Base-by-base conservation (phyloP, 2,113 vertebrate genomes). In the Heliornis fulica region DNA sequence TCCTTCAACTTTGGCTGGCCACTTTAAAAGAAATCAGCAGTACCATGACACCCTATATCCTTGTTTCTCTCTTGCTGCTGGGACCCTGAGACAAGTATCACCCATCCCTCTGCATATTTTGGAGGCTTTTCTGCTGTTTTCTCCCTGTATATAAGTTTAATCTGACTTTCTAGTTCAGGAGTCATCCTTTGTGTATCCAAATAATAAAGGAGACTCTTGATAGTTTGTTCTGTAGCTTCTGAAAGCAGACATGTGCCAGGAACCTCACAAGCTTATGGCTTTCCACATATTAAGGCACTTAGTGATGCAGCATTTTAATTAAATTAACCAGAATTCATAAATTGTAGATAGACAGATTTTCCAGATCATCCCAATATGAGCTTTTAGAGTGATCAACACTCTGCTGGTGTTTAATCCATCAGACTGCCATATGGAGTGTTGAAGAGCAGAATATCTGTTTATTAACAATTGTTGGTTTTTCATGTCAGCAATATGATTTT, bases 311-410 rank as follows among this genome's bases (percentile, higher is more conserved):
- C 72, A 94, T 95, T 97, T 97, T 94, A 95, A 96, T 97, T 95
- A 97, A 97, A 96, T 95, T 97, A 97, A 94, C 91, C 81, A 95
- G 94, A 94, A 96, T 95, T 94, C 2, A 8, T 94, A 87, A 96
- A 96, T 95, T 95, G 86, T 95, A 96, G 93, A 92, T 96, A 91
- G 89, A 96, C 94, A 96, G 94, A 94, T 96, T 95, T 95, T 95
- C 83, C 94, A 95, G 81, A 97, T 97, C 96, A 95, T 94, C 95
- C 95, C 93, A 96, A 87, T 93, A 94, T 95, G 95, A 94, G 95
- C 83, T 96, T 95, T 96, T 88, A 92, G 60, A 90, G 83, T 90
- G 92, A 96, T 96, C 96, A 96, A 92, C 93, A 93, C 93, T 88
- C 90, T 90, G 82, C 64, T 96, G 79, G 96, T 96, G 94, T 96